Conservation (phyloP, 2,797 vertebrate species). For the Alosa sapidissima region DNA sequence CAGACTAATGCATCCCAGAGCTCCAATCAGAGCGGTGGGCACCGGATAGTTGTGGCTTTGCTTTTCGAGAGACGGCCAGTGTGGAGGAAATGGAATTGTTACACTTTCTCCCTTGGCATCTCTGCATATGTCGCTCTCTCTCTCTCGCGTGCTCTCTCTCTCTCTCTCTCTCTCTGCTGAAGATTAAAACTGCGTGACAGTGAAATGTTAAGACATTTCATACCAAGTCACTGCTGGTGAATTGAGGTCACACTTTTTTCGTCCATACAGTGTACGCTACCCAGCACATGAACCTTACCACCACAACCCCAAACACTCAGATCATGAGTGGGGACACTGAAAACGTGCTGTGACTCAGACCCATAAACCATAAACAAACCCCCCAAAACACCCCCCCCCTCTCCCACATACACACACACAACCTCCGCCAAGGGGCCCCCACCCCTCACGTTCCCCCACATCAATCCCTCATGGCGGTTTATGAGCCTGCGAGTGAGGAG, state of each 20-base stretch:
- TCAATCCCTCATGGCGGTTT: constrained; percentile 17
- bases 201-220: neutral
- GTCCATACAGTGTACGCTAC: neutral
- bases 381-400: too few relatives aligned
- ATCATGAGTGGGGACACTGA: neutral
- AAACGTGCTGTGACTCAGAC: neutral
- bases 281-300: neutral
- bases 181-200: neutral
- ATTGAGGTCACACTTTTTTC: neutral
- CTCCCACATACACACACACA: constrained; percentile 17
- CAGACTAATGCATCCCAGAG: neutral
- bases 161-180: neutral
- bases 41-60: neutral
- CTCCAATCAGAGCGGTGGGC: neutral
- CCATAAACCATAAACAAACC: too few relatives aligned
- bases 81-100: neutral
- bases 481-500: neutral
- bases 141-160: neutral
- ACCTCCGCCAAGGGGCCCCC: neutral
- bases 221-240: neutral
- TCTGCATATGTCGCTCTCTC: neutral
- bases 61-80: neutral
- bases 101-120: neutral
- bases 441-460: neutral
- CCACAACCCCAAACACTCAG: neutral